Percentiles rank a stretch among this genome's conserved stretches.
These are phyloP conservation scores for Priocnemis perturbator DNA, from an alignment of 2,888 invertebrate species.

Conservation along the genomic window DNA sequence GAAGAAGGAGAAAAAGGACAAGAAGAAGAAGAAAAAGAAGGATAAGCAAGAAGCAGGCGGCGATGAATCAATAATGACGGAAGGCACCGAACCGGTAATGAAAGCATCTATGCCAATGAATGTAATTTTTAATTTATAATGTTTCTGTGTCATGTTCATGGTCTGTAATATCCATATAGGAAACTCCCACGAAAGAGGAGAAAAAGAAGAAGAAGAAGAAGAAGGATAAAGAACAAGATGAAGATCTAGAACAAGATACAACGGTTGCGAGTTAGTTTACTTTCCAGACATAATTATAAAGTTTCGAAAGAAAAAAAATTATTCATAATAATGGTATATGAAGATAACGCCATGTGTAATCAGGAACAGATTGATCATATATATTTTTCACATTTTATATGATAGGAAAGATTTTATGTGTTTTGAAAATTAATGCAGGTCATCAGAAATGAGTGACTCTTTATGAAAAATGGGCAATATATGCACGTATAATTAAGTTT, in stretches of 20 bases:
- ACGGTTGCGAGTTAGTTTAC: constrained; percentile 26
- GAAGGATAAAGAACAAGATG: constrained; percentile 52
- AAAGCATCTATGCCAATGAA: constrained; percentile 21
- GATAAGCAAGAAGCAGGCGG: constrained; percentile 29
- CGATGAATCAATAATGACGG: constrained; percentile 66
- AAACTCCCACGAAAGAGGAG: constrained; percentile 77
- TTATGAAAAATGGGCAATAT: no score
- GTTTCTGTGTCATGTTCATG: neutral
- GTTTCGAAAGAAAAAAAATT: neutral
- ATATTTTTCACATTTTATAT: constrained; percentile 23
- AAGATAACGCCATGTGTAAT: neutral
- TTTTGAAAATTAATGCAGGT: constrained; percentile 33
- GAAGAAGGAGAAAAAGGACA: constrained; percentile 72
- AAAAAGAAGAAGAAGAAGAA: constrained; percentile 85
- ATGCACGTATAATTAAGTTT: no score
- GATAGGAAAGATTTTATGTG: constrained; percentile 19
- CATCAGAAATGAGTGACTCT: neutral
- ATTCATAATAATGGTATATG: neutral
- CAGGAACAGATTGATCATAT: constrained; percentile 1
- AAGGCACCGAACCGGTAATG: constrained; percentile 59
- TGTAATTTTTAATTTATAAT: neutral
- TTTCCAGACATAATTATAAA: constrained; percentile 14
- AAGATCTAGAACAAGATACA: constrained; percentile 64
- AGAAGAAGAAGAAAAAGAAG: constrained; percentile 73
- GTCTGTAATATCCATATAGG: constrained; percentile 54